Percentiles rank a stretch among this genome's conserved stretches.
Conservation (phyloP, 2,888 invertebrate species). For the Carpatolechia fugitivella region DNA sequence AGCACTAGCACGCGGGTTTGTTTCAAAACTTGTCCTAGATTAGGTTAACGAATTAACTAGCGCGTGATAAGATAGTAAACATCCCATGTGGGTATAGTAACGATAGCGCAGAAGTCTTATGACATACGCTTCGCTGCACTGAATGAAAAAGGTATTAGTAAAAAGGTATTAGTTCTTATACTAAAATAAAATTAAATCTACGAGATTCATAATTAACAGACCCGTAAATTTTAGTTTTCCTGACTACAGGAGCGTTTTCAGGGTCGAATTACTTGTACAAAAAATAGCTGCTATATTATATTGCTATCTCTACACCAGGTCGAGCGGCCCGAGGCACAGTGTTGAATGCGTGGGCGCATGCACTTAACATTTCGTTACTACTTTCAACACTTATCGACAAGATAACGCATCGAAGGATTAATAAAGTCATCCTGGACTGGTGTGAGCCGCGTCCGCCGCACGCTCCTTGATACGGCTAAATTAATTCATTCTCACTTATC, state of each 20-base stretch:
- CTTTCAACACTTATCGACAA: conserved; percentile 56
- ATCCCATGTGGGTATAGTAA: conserved; percentile 48
- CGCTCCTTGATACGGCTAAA: conserved; percentile 32
- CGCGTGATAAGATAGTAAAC: conserved; percentile 67
- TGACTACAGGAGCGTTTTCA: conserved; percentile 10
- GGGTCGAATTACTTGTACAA: background rate
- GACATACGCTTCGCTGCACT: too few relatives aligned
- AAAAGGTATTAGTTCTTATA: too few relatives aligned
- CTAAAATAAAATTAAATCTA: too few relatives aligned
- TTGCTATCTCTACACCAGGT: too few relatives aligned
- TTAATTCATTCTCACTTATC: conserved; percentile 20
- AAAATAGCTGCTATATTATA: too few relatives aligned
- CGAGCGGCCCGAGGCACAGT: background rate
- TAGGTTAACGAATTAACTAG: conserved; percentile 56
- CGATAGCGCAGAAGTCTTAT: background rate
- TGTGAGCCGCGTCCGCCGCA: conserved; percentile 37
- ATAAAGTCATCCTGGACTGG: conserved; percentile 53
- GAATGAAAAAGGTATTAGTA: too few relatives aligned
- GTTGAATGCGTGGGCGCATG: conserved; percentile 50
- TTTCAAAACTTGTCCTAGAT: conserved; percentile 55
- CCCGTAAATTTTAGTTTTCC: too few relatives aligned
- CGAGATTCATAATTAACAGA: too few relatives aligned
- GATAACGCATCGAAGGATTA: conserved; percentile 50
- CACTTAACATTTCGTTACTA: conserved; percentile 61
- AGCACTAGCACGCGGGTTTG: background rate